Conservation (phyloP, 1,140 invertebrate species). For the Nymphalis io region DNA sequence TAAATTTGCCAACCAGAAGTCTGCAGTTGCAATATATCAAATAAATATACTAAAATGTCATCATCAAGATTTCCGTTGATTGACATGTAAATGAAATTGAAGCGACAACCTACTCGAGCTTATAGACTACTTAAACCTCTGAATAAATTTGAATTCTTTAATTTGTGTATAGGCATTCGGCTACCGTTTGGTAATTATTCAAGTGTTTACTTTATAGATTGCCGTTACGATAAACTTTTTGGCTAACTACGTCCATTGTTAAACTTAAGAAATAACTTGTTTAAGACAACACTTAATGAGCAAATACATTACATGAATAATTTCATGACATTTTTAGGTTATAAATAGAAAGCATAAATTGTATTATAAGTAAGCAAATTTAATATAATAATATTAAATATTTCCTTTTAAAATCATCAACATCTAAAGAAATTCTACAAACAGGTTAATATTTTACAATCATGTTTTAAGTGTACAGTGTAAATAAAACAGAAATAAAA, state of each 20-base stretch:
- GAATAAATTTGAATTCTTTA: constrained; percentile 10
- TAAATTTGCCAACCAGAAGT: neutral
- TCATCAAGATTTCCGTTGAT: constrained; percentile 5
- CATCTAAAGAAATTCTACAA: too few relatives aligned
- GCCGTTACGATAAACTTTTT: constrained; percentile 8
- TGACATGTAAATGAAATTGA: constrained; percentile 29
- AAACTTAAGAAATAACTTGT: neutral
- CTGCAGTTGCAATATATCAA: neutral
- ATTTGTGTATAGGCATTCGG: neutral
- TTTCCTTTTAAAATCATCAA: too few relatives aligned
- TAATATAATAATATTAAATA: too few relatives aligned
- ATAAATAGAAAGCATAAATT: too few relatives aligned
- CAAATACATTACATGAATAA: neutral
- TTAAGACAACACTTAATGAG: neutral
- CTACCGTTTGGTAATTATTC: constrained; percentile 10
- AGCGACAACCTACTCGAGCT: constrained; percentile 8
- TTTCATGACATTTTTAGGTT: too few relatives aligned
- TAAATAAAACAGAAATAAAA: neutral
- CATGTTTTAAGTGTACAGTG: neutral
- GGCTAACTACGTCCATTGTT: neutral
- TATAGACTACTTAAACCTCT: constrained; percentile 8
- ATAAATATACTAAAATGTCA: neutral
- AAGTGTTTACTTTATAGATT: constrained; percentile 17
- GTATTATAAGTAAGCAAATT: too few relatives aligned
- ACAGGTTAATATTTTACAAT: neutral